Conservation (phyloP, 2,113 vertebrate genomes). For the Paracanthobrama guichenoti region DNA sequence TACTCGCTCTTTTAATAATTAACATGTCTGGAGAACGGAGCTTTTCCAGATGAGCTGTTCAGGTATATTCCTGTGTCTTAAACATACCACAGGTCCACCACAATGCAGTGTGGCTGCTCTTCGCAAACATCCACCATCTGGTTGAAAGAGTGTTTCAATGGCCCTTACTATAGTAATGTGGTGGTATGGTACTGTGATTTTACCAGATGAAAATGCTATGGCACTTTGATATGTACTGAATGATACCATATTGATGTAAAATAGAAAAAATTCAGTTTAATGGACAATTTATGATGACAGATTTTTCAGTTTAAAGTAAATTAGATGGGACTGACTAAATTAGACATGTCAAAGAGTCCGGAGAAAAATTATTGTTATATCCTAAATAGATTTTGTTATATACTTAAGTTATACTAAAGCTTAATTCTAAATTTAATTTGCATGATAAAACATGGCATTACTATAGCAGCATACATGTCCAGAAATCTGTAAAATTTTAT, state of each 20-base stretch:
- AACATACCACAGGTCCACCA: conserved; percentile 16
- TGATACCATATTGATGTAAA: background rate
- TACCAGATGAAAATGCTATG: background rate
- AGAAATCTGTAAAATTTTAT: background rate
- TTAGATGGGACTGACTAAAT: background rate
- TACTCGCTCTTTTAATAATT: conserved; percentile 52
- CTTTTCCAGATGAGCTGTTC: conserved; percentile 38
- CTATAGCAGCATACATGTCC: background rate
- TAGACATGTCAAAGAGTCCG: background rate
- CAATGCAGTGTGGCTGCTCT: background rate
- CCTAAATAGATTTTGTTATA: background rate
- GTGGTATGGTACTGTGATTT: background rate
- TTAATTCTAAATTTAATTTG: background rate
- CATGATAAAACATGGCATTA: background rate
- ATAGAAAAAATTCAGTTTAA: background rate
- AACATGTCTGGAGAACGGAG: conserved; percentile 44
- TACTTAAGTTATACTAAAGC: background rate
- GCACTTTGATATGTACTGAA: background rate
- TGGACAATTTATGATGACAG: background rate
- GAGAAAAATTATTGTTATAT: background rate
- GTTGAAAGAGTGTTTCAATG: background rate
- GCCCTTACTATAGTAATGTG: background rate
- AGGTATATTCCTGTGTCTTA: conserved; percentile 24
- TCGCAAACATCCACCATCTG: conserved; percentile 2
- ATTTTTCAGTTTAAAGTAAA: background rate